These are phyloP conservation scores for Pterostichus madidus DNA, from an alignment of 2,888 invertebrate species.

Conservation along the genomic window DNA sequence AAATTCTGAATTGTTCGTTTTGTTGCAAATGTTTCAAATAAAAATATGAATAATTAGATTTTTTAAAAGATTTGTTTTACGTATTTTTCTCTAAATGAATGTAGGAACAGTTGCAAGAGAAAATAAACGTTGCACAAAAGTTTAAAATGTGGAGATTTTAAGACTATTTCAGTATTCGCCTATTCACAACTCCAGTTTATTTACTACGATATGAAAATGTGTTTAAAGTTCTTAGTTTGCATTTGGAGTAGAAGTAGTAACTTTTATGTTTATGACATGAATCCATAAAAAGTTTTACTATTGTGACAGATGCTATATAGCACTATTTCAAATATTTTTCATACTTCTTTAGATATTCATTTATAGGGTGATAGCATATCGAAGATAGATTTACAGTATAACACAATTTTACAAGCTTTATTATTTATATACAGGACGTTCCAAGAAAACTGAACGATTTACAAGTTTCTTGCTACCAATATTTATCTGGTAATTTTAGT, in stretches of 20 bases:
- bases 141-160: too few relatives aligned
- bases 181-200: neutral
- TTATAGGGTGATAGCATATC: neutral
- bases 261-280: neutral
- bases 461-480: too few relatives aligned
- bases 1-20: too few relatives aligned
- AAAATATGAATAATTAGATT: too few relatives aligned
- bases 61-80: too few relatives aligned
- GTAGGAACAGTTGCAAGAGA: too few relatives aligned
- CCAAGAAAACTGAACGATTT: too few relatives aligned
- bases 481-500: too few relatives aligned
- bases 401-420: neutral
- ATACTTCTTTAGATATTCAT: neutral
- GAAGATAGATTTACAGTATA: neutral
- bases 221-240: neutral
- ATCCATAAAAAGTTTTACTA: neutral
- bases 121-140: too few relatives aligned
- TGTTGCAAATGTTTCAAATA: too few relatives aligned
- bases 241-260: neutral
- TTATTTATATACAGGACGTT: neutral
- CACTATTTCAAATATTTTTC: neutral
- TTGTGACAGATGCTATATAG: neutral
- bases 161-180: too few relatives aligned
- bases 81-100: too few relatives aligned
- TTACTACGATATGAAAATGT: neutral